These are phyloP conservation scores for Embiotoca jacksoni DNA, from an alignment of 2,113 vertebrate genomes.

Conservation along the genomic window DNA sequence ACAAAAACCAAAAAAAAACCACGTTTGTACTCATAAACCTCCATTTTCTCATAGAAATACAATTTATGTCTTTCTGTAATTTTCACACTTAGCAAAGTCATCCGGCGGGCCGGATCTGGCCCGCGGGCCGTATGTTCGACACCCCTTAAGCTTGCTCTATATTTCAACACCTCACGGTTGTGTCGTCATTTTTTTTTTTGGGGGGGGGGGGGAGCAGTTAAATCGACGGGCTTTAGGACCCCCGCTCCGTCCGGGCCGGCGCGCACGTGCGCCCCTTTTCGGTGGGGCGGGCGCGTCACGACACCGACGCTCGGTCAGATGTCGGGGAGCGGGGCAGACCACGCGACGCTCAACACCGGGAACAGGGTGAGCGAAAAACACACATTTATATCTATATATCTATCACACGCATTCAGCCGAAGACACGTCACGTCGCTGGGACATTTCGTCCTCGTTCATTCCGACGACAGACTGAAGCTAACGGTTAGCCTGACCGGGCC, in stretches of 20 bases:
- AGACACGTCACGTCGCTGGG: not conserved
- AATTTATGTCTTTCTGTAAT: no score
- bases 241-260: not conserved
- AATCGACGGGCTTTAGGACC: constrained; percentile 60
- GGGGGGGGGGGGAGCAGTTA: not conserved
- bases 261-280: constrained; percentile 40
- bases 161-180: not conserved
- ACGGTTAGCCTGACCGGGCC: constrained; percentile 49
- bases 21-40: no score
- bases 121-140: no score
- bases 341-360: not conserved
- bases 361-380: constrained; percentile 58
- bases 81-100: no score
- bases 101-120: no score
- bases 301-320: constrained; percentile 75
- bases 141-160: no score
- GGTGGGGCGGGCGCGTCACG: constrained; percentile 68
- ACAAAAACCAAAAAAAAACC: no score
- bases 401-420: no score
- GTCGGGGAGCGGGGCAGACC: constrained; percentile 51
- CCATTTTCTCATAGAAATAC: no score
- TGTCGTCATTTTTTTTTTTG: not conserved
- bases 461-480: constrained; percentile 42
- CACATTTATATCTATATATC: not conserved
- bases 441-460: not conserved